Conservation (phyloP, 2,113 vertebrate species). For the Oreochromis niloticus region DNA sequence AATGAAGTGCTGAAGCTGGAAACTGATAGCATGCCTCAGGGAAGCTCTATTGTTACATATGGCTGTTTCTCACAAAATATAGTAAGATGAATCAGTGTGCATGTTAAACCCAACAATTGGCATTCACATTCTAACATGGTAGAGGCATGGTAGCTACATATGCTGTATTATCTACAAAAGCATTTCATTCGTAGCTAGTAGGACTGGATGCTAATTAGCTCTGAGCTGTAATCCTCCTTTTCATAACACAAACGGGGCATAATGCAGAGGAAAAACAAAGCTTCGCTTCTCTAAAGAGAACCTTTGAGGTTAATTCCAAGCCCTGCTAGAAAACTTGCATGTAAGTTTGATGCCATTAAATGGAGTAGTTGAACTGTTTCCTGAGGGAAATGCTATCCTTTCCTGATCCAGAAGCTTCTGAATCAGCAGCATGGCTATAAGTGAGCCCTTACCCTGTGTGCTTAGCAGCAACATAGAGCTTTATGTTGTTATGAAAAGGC, state of each 20-base stretch:
- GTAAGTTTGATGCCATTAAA: constrained; percentile 10
- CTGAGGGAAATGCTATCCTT: background rate
- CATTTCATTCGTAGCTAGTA: constrained; percentile 16
- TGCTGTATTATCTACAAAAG: constrained; percentile 30
- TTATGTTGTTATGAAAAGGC: background rate
- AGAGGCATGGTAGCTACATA: background rate
- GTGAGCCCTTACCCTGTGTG: background rate
- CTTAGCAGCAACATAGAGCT: background rate
- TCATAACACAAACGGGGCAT: background rate
- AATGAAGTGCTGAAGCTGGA: constrained; percentile 6
- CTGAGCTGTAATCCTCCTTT: constrained; percentile 37
- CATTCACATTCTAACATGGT: constrained; percentile 5
- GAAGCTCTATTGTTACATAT: constrained; percentile 15
- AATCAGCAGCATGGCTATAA: background rate
- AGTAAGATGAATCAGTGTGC: background rate
- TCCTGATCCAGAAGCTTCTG: background rate
- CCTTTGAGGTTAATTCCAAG: constrained; percentile 26
- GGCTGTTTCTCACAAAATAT: constrained; percentile 4
- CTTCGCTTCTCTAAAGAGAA: background rate
- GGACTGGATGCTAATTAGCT: constrained; percentile 49
- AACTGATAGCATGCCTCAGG: constrained; percentile 36
- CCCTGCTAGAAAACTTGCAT: constrained; percentile 2
- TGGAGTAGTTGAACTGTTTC: background rate
- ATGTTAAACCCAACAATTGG: background rate
- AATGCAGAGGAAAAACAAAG: constrained; percentile 4